These are phyloP conservation scores for Daubentonia madagascariensis DNA, from an alignment of 2,113 vertebrate genomes.

Conservation along the genomic window DNA sequence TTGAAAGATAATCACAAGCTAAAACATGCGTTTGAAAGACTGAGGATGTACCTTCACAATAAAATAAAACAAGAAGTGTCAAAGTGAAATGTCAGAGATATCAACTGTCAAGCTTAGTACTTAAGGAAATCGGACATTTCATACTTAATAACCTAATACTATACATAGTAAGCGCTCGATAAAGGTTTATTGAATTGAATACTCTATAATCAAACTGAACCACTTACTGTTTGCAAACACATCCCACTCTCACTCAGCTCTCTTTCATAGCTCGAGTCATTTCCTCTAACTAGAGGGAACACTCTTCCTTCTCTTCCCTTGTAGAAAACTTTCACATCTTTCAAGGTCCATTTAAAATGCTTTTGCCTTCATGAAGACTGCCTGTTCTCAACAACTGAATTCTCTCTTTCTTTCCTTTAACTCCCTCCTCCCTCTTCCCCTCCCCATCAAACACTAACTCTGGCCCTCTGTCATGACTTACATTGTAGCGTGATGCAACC, in stretches of 20 bases:
- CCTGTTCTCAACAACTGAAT: neutral
- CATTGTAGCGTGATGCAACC: rapidly evolving
- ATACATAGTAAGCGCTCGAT: neutral
- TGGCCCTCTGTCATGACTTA: neutral
- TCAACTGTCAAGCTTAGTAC: too few species aligned
- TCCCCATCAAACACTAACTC: neutral
- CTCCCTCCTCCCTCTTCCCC: rapidly evolving
- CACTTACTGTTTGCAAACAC: neutral
- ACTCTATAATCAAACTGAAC: neutral
- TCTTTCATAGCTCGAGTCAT: neutral
- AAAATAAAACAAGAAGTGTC: too few species aligned
- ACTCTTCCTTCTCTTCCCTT: neutral
- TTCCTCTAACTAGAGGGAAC: neutral
- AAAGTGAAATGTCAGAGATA: too few species aligned
- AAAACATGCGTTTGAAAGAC: too few species aligned
- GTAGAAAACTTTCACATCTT: neutral
- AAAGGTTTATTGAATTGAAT: neutral
- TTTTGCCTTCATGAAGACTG: neutral
- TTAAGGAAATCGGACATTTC: too few species aligned
- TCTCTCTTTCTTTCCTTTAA: neutral
- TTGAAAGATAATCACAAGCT: too few species aligned
- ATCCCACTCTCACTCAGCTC: neutral
- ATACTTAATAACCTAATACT: too few species aligned
- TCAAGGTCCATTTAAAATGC: neutral
- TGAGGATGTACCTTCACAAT: too few species aligned